Conservation (phyloP, 2,888 invertebrate genomes). For the Erebia ligea region DNA sequence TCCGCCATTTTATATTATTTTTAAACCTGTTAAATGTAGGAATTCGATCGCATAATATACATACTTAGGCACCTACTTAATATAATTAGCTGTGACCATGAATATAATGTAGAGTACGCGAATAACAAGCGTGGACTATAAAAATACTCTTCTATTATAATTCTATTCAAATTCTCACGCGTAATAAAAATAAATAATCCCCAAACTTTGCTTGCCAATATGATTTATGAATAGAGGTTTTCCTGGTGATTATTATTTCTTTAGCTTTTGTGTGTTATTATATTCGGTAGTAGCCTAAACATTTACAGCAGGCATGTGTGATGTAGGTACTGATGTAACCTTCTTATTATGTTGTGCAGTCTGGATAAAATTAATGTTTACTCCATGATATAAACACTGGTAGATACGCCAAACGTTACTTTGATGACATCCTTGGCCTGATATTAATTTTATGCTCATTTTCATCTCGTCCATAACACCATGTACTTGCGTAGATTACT, state of each 20-base stretch:
- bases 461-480: slow-evolving; percentile 56
- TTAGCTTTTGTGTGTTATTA: slow-evolving; percentile 17
- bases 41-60: neutral
- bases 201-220: neutral
- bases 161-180: neutral
- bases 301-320: slow-evolving; percentile 9
- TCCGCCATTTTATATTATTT: neutral
- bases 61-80: neutral
- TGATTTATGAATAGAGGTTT: neutral
- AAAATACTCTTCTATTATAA: neutral
- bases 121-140: neutral
- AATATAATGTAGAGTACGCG: neutral
- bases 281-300: slow-evolving; percentile 4
- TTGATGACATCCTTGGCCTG: slow-evolving; percentile 68
- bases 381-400: slow-evolving; percentile 49
- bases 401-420: slow-evolving; percentile 51
- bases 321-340: neutral
- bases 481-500: slow-evolving; percentile 51
- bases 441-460: slow-evolving; percentile 73
- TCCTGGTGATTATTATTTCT: slow-evolving; percentile 11
- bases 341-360: slow-evolving; percentile 26
- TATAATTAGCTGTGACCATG: neutral
- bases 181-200: slow-evolving; percentile 8
- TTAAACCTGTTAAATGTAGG: neutral
- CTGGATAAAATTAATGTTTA: slow-evolving; percentile 48